Evolutionary conservation across 23 tunicate genomes (phyloP), one percentile per base, ranked within the genome.

Genomic region (Botrylloides violaceus): DNA sequence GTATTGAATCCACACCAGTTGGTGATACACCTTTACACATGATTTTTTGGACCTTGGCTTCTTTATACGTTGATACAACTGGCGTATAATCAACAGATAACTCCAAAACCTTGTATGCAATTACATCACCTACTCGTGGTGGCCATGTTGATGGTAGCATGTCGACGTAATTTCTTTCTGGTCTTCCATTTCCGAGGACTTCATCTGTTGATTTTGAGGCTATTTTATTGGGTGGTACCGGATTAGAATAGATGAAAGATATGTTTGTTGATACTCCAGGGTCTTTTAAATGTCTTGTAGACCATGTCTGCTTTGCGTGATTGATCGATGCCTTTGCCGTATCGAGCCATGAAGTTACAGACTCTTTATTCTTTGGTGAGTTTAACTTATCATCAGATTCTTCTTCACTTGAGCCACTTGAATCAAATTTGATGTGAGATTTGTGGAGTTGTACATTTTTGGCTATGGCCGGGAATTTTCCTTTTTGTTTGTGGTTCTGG

Each of bases 21-120:
- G 74, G 58, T 22, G 74, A 68, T 22, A 6, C 37, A 22, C n/a
- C 58, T 35, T 55, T 6, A 0, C 32, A 20, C 23, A 23, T n/a
- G 2, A 82, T 33, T 20, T 49, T 57, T 9, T 72, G 3, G n/a
- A 85, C 81, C 24, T 28, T 43, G 2, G 77, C 94, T 58, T 79
- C 81, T n/a, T 59, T 66, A 49, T 66, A 79, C 19, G 65, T 71
- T 4, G 83, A 71, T 18, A 85, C 60, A 30, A 53, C 73, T 18
- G 94, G 94, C 15, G 84, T 85, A 65, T 85, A 85, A 48, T 85
- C 70, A 33, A 70, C 79, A 0, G 84, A 49, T 84, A 85, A 73
- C 74, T 79, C 94, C 31, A 85, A 34, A 43, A 65, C 25, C 50
- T 85, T 79, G 53, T 62, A 85, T 21, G 94, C 94, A 25, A 85